Evolutionary conservation across 2,113 vertebrate genomes (phyloP).

Genomic region (Galbula dea): DNA sequence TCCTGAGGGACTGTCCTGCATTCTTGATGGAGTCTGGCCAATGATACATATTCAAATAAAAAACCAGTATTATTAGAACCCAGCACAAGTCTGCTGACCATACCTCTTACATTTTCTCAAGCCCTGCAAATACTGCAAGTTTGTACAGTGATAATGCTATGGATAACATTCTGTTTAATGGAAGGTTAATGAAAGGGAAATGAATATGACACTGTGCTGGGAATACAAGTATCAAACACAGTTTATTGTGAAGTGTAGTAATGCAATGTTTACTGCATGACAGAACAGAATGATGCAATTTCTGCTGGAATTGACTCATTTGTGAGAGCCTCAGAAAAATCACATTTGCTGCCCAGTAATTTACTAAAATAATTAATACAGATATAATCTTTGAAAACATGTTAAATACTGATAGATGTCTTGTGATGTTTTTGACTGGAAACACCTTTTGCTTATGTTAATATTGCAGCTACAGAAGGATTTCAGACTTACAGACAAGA

Average conservation of each 20-base stretch:
- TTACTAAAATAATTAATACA: neutral
- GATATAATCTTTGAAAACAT: neutral
- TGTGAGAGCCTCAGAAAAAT: neutral
- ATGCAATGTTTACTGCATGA: neutral
- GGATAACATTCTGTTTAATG: neutral
- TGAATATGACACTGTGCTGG: neutral
- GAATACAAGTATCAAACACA: neutral
- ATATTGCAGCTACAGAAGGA: neutral
- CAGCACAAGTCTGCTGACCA: neutral
- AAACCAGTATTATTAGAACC: neutral
- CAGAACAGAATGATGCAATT: conserved; percentile 40
- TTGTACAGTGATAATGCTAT: neutral
- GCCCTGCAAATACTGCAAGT: neutral
- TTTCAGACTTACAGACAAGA: neutral
- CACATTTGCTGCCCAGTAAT: neutral
- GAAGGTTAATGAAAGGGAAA: neutral
- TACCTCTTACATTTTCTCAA: neutral
- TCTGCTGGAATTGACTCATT: conserved; percentile 29
- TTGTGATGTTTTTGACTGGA: neutral
- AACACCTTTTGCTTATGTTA: neutral
- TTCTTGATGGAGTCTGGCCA: neutral
- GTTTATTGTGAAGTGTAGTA: neutral
- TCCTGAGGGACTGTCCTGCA: neutral
- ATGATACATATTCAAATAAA: neutral
- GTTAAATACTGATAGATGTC: neutral